Percentiles rank a stretch among this genome's conserved stretches.
phyloP scores from a whole-genome alignment of 2,113 vertebrate genomes.

The Rhabdomys dilectus region DNA sequence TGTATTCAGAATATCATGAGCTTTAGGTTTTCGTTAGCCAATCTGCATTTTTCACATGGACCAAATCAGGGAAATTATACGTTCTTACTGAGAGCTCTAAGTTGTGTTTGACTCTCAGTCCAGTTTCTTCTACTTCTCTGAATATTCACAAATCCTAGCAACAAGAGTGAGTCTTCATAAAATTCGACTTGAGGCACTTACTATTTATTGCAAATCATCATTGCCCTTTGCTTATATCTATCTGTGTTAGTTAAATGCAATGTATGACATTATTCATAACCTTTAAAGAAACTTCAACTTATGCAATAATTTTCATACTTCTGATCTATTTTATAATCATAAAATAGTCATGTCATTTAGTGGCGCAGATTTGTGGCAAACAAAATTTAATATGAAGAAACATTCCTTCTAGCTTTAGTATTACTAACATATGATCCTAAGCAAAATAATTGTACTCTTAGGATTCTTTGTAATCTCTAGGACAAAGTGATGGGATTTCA shows the following conservation, averaged over 20 bases:
- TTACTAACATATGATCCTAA: not conserved
- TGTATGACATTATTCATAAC: not conserved
- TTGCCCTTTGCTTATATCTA: not conserved
- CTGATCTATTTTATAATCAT: no score
- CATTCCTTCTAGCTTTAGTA: not conserved
- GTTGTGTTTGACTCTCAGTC: not conserved
- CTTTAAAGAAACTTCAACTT: not conserved
- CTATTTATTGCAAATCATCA: not conserved
- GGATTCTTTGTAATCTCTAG: not conserved
- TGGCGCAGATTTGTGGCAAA: not conserved
- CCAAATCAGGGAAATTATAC: not conserved
- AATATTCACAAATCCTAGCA: rapidly evolving
- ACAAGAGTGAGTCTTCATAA: not conserved
- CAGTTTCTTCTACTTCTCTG: not conserved
- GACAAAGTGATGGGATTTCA: slow-evolving; percentile 14
- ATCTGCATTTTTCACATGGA: not conserved
- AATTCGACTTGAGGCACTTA: not conserved
- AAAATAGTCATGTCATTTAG: not conserved
- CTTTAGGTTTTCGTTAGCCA: not conserved
- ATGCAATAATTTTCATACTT: not conserved
- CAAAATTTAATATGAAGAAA: not conserved
- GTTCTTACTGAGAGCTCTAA: rapidly evolving
- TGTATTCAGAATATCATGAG: not conserved
- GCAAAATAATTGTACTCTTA: not conserved
- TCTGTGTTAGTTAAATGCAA: no score